Evolutionary conservation across 1,140 invertebrate genomes (phyloP).

Genomic region (Aphidius ervi): DNA sequence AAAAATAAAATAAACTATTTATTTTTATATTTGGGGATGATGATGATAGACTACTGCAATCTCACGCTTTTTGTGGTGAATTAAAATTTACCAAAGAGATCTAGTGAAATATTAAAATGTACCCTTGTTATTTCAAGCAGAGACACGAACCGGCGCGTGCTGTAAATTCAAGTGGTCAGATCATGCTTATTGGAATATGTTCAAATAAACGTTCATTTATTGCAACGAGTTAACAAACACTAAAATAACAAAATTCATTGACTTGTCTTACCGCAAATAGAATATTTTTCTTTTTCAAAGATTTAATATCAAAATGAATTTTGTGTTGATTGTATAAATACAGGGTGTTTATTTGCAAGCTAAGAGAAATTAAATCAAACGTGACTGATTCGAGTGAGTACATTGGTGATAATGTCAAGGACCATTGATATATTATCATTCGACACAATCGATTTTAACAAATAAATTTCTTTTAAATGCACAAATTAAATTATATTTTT

Average conservation of each 20-base stretch:
- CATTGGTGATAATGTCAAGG: no score
- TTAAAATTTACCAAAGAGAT: not conserved
- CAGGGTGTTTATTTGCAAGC: no score
- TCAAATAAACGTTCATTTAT: slow-evolving; percentile 37
- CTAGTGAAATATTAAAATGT: not conserved
- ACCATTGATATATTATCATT: no score
- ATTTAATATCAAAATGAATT: no score
- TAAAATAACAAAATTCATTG: slow-evolving; percentile 8
- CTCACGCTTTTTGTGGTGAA: slow-evolving; percentile 9
- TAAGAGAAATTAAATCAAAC: no score
- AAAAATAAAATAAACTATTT: not conserved
- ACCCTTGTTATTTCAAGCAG: slow-evolving; percentile 45
- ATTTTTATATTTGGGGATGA: not conserved
- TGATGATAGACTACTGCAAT: not conserved
- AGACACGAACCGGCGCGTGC: slow-evolving; percentile 41
- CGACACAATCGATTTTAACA: no score
- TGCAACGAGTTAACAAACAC: not conserved
- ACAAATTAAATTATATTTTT: no score
- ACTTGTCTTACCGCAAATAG: slow-evolving; percentile 1
- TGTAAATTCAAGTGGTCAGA: slow-evolving; percentile 39
- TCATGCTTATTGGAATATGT: slow-evolving; percentile 52
- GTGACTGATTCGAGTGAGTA: no score
- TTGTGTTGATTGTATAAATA: no score
- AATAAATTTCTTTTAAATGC: no score
- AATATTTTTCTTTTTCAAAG: not conserved